Evolutionary conservation across 2,797 vertebrate genomes (phyloP).

Genomic region (Melanotaenia parkinsoni): DNA sequence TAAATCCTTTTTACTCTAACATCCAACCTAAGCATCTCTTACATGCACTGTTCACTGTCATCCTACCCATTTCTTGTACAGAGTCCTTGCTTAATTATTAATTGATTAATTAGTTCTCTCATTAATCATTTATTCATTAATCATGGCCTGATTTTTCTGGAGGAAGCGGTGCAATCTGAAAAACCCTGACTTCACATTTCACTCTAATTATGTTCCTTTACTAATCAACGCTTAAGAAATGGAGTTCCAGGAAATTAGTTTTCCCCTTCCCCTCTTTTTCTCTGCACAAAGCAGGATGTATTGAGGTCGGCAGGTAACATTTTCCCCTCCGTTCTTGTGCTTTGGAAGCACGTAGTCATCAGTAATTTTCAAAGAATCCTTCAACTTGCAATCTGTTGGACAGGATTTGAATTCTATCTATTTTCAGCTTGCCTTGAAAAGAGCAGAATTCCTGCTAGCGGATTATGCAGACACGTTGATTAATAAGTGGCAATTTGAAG

Average conservation of each 20-base stretch:
- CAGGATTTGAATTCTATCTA: slow-evolving; percentile 48
- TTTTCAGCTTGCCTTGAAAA: slow-evolving; percentile 30
- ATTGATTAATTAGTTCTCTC: slow-evolving; percentile 87
- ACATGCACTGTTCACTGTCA: slow-evolving; percentile 69
- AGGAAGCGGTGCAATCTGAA: slow-evolving; percentile 82
- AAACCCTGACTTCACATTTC: slow-evolving; percentile 86
- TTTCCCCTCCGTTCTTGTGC: slow-evolving; percentile 49
- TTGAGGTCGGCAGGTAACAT: slow-evolving; percentile 76
- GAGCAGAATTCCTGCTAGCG: slow-evolving; percentile 49
- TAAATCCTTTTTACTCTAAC: slow-evolving; percentile 60
- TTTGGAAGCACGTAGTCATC: slow-evolving; percentile 74
- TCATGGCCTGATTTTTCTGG: slow-evolving; percentile 85
- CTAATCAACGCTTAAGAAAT: slow-evolving; percentile 87
- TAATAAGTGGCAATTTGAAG: slow-evolving; percentile 74
- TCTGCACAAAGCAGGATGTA: slow-evolving; percentile 79
- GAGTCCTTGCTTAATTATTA: slow-evolving; percentile 87
- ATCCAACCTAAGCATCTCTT: slow-evolving; percentile 63
- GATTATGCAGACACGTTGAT: slow-evolving; percentile 69
- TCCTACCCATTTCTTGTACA: slow-evolving; percentile 74
- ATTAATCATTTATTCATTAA: slow-evolving; percentile 90
- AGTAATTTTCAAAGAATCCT: slow-evolving; percentile 70
- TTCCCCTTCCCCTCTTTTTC: slow-evolving; percentile 64
- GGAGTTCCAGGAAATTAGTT: slow-evolving; percentile 84
- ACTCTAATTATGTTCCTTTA: slow-evolving; percentile 84
- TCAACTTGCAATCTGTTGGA: slow-evolving; percentile 70